Evolutionary conservation across 2,888 invertebrate species (phyloP).

Genomic region (Platynereis dumerilii): DNA sequence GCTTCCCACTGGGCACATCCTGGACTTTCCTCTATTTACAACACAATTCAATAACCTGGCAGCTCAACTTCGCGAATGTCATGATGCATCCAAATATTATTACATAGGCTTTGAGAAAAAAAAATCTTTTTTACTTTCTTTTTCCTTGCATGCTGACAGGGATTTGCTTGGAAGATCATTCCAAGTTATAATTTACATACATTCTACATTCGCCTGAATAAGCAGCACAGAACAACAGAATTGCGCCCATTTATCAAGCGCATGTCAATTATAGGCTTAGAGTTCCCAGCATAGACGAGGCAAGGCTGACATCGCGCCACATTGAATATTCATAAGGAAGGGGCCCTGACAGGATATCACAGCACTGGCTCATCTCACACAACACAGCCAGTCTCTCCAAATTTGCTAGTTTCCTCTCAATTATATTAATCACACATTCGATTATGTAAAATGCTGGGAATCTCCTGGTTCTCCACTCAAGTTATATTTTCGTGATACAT

Average conservation of each 20-base stretch:
- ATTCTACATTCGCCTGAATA: conserved; percentile 12
- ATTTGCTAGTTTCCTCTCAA: no score
- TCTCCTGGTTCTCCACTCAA: no score
- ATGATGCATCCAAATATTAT: no score
- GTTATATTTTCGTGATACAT: no score
- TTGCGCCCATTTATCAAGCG: conserved; percentile 18
- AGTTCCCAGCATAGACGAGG: not conserved
- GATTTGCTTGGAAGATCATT: not conserved
- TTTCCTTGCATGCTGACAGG: not conserved
- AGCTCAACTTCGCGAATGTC: no score
- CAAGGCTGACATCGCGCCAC: conserved; percentile 7
- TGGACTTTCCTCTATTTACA: not conserved
- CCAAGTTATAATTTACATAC: not conserved
- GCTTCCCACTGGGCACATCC: not conserved
- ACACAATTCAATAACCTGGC: no score
- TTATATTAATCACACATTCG: no score
- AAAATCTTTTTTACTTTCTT: not conserved
- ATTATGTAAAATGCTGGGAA: no score
- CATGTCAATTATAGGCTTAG: conserved; percentile 16
- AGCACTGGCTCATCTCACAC: no score
- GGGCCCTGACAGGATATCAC: no score
- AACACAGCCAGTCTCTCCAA: no score
- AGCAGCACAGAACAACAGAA: conserved; percentile 11
- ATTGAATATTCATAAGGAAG: not conserved
- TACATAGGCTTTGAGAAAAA: no score